phyloP scores from a whole-genome alignment of 2,888 invertebrate species.

The Anorthoa munda region DNA sequence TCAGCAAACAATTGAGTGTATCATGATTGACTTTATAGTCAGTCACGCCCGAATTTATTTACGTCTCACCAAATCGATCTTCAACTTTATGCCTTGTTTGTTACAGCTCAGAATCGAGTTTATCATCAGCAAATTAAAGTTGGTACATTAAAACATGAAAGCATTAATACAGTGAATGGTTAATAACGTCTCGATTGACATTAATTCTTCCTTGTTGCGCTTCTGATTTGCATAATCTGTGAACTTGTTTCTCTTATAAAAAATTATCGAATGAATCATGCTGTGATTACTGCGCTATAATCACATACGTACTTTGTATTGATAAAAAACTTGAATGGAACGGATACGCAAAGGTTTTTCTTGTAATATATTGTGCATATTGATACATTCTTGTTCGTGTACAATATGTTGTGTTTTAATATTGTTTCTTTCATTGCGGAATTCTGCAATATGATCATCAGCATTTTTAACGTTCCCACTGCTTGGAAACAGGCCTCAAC shows the following conservation, averaged over 20 bases:
- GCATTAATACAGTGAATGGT: conserved; percentile 73
- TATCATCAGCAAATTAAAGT: conserved; percentile 35
- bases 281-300: conserved; percentile 47
- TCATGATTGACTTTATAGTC: conserved; percentile 77
- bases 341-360: conserved; percentile 19
- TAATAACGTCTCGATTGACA: conserved; percentile 81
- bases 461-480: too few species aligned
- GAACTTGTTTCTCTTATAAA: conserved; percentile 71
- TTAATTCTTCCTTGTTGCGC: conserved; percentile 80
- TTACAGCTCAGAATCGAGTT: conserved; percentile 44
- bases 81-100: conserved; percentile 27
- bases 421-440: background rate
- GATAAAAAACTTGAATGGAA: conserved; percentile 48
- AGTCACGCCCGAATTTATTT: conserved; percentile 58
- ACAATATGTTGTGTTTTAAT: background rate
- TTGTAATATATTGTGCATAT: conserved; percentile 27
- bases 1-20: conserved; percentile 78
- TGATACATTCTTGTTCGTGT: conserved; percentile 15
- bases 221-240: conserved; percentile 84
- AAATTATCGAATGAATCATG: conserved; percentile 64
- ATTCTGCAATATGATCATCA: background rate
- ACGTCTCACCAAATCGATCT: conserved; percentile 10
- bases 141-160: conserved; percentile 71
- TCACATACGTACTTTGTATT: conserved; percentile 42
- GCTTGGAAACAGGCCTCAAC: too few species aligned